Percentiles rank a stretch among this genome's conserved stretches.
These are phyloP conservation scores for Zosterops borbonicus DNA, from an alignment of 2,113 vertebrate genomes.

Conservation along the genomic window DNA sequence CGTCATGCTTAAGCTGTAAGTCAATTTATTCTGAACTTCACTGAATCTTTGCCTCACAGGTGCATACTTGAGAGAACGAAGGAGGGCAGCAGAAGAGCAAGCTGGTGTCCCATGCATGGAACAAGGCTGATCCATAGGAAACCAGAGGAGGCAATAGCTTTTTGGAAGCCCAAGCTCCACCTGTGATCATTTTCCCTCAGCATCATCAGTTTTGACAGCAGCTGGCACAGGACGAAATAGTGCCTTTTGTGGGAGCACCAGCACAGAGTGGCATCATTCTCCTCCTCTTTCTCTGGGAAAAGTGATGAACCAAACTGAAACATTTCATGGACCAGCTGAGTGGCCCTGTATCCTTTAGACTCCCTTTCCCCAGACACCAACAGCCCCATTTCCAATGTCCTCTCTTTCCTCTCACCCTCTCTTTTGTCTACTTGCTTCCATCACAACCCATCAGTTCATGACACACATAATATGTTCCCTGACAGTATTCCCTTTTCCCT, in stretches of 20 bases:
- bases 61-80: rapidly evolving
- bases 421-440: neutral
- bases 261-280: neutral
- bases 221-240: neutral
- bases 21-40: neutral
- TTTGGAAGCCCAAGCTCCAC: neutral
- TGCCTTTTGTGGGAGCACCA: neutral
- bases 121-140: neutral
- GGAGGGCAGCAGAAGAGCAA: neutral
- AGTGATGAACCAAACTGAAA: neutral
- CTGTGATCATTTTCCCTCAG: neutral
- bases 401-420: neutral
- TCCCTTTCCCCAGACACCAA: neutral
- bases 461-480: rapidly evolving
- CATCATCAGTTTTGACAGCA: neutral
- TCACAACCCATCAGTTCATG: neutral
- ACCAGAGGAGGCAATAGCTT: neutral
- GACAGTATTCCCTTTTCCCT: neutral
- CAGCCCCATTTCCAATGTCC: neutral
- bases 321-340: neutral
- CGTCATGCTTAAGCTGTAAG: neutral
- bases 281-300: neutral
- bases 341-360: neutral
- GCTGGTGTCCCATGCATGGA: rapidly evolving
- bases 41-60: neutral